phyloP scores from a whole-genome alignment of 2,113 vertebrate genomes.

The Ranitomeya variabilis region DNA sequence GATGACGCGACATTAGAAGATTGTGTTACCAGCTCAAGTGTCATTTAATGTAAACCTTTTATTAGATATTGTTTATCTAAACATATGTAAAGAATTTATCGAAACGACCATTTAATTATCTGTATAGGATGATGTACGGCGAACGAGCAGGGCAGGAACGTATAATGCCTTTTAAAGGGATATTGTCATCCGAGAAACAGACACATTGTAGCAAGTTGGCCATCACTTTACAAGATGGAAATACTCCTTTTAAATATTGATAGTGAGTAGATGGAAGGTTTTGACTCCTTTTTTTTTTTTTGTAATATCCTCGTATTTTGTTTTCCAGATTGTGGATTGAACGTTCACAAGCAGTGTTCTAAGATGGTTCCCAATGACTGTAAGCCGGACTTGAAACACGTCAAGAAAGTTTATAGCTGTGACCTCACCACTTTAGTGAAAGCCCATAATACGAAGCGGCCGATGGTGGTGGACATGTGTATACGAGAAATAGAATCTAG shows the following conservation, averaged over 20 bases:
- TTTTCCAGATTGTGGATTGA: conserved; percentile 90
- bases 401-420: conserved; percentile 91
- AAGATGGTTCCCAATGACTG: conserved; percentile 96
- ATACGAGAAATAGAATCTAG: conserved; percentile 94
- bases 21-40: background rate
- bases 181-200: too few species aligned
- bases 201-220: too few species aligned
- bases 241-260: too few species aligned
- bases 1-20: background rate
- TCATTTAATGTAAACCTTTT: background rate
- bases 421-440: conserved; percentile 97
- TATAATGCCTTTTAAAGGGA: too few species aligned
- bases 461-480: conserved; percentile 99
- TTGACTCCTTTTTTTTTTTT: background rate
- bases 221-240: too few species aligned
- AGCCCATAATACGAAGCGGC: conserved; percentile 92
- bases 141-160: too few species aligned
- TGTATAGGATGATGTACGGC: too few species aligned
- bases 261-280: background rate
- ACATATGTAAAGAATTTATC: background rate
- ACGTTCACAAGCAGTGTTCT: conserved; percentile 97
- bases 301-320: conserved; percentile 12
- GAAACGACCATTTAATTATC: too few species aligned
- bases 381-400: conserved; percentile 89
- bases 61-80: background rate